Conservation (phyloP, 64 coral and sea anemone species). For the Porites australiensis region DNA sequence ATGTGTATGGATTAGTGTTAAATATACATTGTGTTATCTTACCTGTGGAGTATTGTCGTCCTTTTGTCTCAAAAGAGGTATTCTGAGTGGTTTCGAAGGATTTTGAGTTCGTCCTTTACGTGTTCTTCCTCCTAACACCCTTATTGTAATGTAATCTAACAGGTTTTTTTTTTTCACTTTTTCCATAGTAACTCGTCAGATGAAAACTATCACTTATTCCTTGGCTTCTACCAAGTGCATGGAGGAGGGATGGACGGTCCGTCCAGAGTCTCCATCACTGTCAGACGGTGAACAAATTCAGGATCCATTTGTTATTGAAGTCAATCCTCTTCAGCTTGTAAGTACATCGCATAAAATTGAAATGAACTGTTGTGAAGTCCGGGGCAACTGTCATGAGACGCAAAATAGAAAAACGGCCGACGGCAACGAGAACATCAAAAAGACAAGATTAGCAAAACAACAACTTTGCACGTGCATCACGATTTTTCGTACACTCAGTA, state of each 20-base stretch:
- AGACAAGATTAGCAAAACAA: neutral
- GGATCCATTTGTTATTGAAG: slow-evolving; percentile 97
- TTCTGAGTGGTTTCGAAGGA: too few species aligned
- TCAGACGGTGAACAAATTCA: slow-evolving; percentile 22
- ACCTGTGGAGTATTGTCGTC: too few species aligned
- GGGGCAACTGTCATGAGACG: too few species aligned
- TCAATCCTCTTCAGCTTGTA: slow-evolving; percentile 90
- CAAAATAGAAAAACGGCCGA: too few species aligned
- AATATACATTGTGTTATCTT: too few species aligned
- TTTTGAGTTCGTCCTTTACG: too few species aligned
- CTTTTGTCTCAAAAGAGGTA: too few species aligned
- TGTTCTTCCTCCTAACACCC: too few species aligned
- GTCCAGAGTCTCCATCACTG: slow-evolving; percentile 71
- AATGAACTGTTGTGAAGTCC: neutral
- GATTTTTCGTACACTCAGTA: too few species aligned
- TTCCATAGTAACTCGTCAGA: slow-evolving; percentile 90
- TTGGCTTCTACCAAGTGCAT: slow-evolving; percentile 97
- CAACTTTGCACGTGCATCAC: too few species aligned
- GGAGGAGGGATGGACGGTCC: slow-evolving; percentile 99
- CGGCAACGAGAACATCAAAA: neutral
- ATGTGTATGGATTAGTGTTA: too few species aligned
- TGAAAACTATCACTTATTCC: slow-evolving; percentile 97
- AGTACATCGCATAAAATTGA: neutral
- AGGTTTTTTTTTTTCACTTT: neutral
- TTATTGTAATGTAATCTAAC: neutral